phyloP scores from a whole-genome alignment of 1,140 invertebrate genomes.

The Apocrypta bakeri region DNA sequence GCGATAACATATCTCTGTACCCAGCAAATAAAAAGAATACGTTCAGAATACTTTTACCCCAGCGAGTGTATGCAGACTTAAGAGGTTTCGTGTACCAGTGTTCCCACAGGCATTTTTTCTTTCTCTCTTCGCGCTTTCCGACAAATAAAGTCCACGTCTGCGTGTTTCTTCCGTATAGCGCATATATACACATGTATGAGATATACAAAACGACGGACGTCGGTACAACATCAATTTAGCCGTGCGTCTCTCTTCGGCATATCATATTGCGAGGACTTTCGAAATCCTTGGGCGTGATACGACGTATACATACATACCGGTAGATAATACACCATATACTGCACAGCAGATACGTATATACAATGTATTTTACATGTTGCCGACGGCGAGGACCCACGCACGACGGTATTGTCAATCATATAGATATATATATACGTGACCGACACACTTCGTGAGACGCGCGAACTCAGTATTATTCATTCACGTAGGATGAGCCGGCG shows the following conservation, averaged over 20 bases:
- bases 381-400: conserved; percentile 7
- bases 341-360: background rate
- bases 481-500: background rate
- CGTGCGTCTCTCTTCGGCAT: background rate
- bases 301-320: background rate
- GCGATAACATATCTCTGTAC: no score
- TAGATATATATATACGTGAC: background rate
- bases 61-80: background rate
- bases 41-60: conserved; percentile 33
- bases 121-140: conserved; percentile 42
- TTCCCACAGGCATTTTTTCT: background rate
- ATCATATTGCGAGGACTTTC: conserved; percentile 28
- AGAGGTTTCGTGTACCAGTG: background rate
- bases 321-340: background rate
- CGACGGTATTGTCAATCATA: background rate
- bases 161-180: conserved; percentile 22
- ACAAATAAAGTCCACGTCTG: background rate
- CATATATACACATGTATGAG: background rate
- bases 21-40: background rate
- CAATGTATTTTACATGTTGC: background rate
- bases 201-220: background rate
- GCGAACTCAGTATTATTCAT: background rate
- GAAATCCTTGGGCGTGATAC: conserved; percentile 7
- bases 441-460: background rate
- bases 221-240: background rate